Base-by-base conservation (phyloP, 2,113 vertebrate genomes). In the Lampris megalopsis region DNA sequence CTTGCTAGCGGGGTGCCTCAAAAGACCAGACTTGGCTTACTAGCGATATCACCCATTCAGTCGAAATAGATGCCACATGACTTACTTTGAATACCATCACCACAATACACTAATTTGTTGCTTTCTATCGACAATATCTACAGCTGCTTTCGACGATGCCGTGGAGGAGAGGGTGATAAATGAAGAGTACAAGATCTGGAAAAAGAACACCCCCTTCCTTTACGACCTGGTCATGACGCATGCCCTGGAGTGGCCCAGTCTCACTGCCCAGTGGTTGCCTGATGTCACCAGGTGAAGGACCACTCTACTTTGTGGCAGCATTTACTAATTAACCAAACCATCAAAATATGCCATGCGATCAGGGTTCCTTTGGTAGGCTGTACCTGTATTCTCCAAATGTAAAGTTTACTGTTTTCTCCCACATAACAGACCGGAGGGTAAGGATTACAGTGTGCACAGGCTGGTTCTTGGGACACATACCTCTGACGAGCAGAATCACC, bases 171-270 rank as follows among this genome's bases (percentile, higher is more conserved):
- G 98, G 64, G 97, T 99, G 75, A 98, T 99, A 82, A 99, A 99
- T 52, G 97, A 98, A 81, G 98, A 99, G 66, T 98, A 99, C 82
- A 99, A 99, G 89, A 98, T 99, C 89, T 99, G 97, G 98, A 99
- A 99, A 89, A 99, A 98, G 90, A 99, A 99, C 79, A 99, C 98
- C 0, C 97, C 97, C 0, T 99, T 99, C 73, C 93, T 99, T 0
- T 99, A 99, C 3, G 98, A 99, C 48, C 85, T 99, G 94, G 97
- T 99, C 63, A 99, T 99, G 97, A 98, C 97, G 73, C 97, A 98
- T 5, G 97, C 97, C 10, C 92, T 99, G 85, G 98, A 99, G 86
- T 99, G 98, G 98, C 98, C 97, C 71, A 99, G 98, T 83, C 85
- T 99, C 69, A 99, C 98, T 9, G 98, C 97, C 3, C 97, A 99